Base-by-base conservation (phyloP, 2,113 vertebrate species). In the Telmatochromis sp. region DNA sequence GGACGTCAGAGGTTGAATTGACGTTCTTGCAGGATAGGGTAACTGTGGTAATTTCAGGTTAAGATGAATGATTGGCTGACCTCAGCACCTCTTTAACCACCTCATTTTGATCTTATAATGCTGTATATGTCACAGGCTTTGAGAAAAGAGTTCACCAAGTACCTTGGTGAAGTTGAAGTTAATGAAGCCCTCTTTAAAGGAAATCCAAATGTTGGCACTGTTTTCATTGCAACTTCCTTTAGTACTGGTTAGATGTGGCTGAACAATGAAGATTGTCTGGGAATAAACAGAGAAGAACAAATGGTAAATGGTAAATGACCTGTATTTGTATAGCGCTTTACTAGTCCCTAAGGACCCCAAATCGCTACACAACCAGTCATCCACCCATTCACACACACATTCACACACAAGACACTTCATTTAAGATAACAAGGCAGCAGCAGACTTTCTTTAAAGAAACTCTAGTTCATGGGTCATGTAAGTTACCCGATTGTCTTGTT, bases 91-190 rank as follows among this genome's bases (percentile, higher is more conserved):
- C 49, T 31, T 14, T 23, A 5, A 63, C 35, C 14, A n/a, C 6
- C 37, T 54, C 6, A 6, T 21, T 81, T 81, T 10, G 7, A 11
- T 10, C 28, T 75, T 17, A 79, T 73, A 33, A 26, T 79, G 3
- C 4, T 1, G 23, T 10, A 42, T 68, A 7, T 70, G 15, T n/a
- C 49, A 26, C 19, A 85, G 35, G 23, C 31, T 23, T 4, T 13
- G 9, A 0, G 28, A 80, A 75, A 21, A 80, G 81, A 68, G 63
- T 26, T 2, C 6, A 54, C 63, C 19, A 68, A 21, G 37, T 93
- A 97, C 96, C 94, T 94, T 95, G 47, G 73, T 85, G 87, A 95
- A 96, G 23, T 9, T 10, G 63, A 97, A 91, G 10, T 31, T 75
- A 28, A 96, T 88, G 5, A 1, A 15, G 6, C 95, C 96, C 54